A percentile compares a stretch with the other conserved stretches of the same genome.
Evolutionary conservation across 2,797 vertebrate species (phyloP).

Genomic region (Botia almorhae): DNA sequence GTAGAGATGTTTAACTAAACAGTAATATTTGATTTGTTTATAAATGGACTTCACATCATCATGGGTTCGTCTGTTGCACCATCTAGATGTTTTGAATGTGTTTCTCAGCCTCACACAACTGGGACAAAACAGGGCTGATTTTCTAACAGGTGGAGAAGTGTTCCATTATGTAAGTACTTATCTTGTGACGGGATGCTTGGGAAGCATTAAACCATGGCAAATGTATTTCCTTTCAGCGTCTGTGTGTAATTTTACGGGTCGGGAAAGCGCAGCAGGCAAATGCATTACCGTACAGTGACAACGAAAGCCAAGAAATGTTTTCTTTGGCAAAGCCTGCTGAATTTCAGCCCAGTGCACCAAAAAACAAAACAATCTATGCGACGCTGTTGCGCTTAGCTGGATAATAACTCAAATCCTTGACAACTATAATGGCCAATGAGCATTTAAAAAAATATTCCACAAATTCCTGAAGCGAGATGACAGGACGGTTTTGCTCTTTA

Average conservation of each 20-base stretch:
- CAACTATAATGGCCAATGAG: slow-evolving; percentile 52
- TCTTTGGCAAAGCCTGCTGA: slow-evolving; percentile 76
- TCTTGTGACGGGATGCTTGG: slow-evolving; percentile 42
- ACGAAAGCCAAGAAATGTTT: slow-evolving; percentile 77
- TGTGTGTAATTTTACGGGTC: slow-evolving; percentile 52
- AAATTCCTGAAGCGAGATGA: slow-evolving; percentile 56
- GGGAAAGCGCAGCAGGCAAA: slow-evolving; percentile 19
- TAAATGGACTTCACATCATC: not conserved
- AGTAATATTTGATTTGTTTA: no score
- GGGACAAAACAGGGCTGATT: not conserved
- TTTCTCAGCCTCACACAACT: not conserved
- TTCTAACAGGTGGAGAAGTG: slow-evolving; percentile 40
- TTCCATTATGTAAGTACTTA: slow-evolving; percentile 39
- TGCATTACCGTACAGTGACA: slow-evolving; percentile 40
- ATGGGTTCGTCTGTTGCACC: no score
- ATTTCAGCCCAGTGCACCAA: slow-evolving; percentile 65
- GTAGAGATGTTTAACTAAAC: no score
- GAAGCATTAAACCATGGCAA: slow-evolving; percentile 48
- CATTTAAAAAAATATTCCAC: slow-evolving; percentile 65
- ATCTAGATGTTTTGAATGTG: no score
- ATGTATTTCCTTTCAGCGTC: slow-evolving; percentile 54
- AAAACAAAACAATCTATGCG: slow-evolving; percentile 66
- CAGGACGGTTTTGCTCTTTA: slow-evolving; percentile 63
- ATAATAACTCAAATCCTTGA: slow-evolving; percentile 69
- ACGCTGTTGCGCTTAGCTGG: slow-evolving; percentile 68